Base-by-base conservation (phyloP, 2,888 invertebrate genomes). In the Mellilla xanthometata region DNA sequence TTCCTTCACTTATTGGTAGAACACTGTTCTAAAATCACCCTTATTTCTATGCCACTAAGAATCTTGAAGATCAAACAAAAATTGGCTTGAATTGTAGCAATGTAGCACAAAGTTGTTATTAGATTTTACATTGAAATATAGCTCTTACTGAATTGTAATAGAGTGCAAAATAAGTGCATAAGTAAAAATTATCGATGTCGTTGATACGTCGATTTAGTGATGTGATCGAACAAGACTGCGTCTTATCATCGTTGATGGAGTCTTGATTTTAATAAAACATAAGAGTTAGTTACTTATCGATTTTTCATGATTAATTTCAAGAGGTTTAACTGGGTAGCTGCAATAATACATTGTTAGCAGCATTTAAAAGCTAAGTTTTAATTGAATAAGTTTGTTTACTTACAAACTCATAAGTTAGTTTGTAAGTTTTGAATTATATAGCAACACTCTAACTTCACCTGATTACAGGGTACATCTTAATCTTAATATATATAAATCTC, bases 81-180 rank as follows among this genome's bases (percentile, higher is more conserved):
- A 67, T 62, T 61, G 56, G 65, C 62, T 71, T 68, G 76, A 76
- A 76, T 72, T 75, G 71, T 76, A 71, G 69, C 65, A 59, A 69
- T 10, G 24, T 63, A 54, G 60, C 56, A 60, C 68, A 54, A 63
- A 52, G 13, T 52, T 60, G 48, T 36, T 35, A 19, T 11, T 11
- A 9, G 5, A n/a, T 0, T 9, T 13, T 23, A 9, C 5, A 43
- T 45, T 47, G 28, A 12, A 68, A 55, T 60, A 28, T 62, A 11
- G 43, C 50, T 42, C 49, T 52, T 72, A 65, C 50, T 5, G 0
- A 0, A 0, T 27, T 30, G 1, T 0, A 0, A 9, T 64, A 66
- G 55, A 39, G 65, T 54, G 15, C 45, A 41, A 47, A 45, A 36
- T 28, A 49, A 44, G 33, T 38, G 64, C 53, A 51, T 51, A 52